Evolutionary conservation across 30 jellyfish, hydroid and myxozoan genomes (phyloP), one percentile per base, ranked within the genome.

Genomic region (Pelagia noctiluca): DNA sequence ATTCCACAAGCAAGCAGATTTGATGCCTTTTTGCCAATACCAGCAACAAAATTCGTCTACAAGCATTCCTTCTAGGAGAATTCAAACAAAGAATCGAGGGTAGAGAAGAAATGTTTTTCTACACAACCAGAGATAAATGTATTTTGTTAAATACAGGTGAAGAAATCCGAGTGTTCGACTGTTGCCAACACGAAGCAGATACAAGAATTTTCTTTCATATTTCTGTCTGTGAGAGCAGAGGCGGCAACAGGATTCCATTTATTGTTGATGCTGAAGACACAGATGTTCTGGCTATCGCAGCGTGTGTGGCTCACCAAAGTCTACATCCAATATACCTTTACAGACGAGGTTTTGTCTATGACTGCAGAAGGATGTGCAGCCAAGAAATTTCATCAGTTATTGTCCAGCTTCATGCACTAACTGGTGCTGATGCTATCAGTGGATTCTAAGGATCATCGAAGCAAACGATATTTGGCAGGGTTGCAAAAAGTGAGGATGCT

Each of bases 231-330:
- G 26, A 3, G 26, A 52, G 68, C 12, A 52, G 26, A 19, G 28
- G 26, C 28, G 68, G 26, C 26, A 19, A 5, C 21, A 19, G 12
- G 12, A 19, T 52, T 52, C 68, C 68, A 3, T 8, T 52, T 52
- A 19, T 52, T 3, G 26, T 52, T 19, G 68, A 52, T 19, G 68
- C 68, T 4, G 68, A 52, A 19, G 68, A 52, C 68, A 52, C 68
- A 2, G 68, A 52, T 52, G 68, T 52, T 52, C 68, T 52, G 28
- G 26, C 26, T 19, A 3, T 52, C 7, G 68, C 68, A 3, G 68
- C 68, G 2, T 19, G 2, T 52, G 68, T 52, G 28, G 68, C 68
- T 52, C 68, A 52, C 26, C 16, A 52, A 52, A 2, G 12, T 3
- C 12, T 3, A 3, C 28, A 19, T 52, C 12, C 26, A 10, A 3